Base-by-base conservation (phyloP, 2,113 vertebrate species). In the Mandrillus leucophaeus region DNA sequence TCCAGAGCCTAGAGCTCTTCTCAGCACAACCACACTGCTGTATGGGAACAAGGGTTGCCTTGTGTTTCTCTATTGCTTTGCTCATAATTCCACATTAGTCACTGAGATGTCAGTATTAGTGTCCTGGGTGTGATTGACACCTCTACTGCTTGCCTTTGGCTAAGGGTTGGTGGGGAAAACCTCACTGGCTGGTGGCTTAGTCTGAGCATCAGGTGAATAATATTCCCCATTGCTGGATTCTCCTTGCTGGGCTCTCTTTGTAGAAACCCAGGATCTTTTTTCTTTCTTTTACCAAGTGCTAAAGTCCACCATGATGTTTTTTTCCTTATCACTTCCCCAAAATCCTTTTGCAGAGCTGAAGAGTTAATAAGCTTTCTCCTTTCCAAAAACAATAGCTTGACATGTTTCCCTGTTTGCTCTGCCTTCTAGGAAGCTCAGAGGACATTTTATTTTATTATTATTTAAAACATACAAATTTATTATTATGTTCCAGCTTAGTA, bases 401-500 rank as follows among this genome's bases (percentile, higher is more conserved):
- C 12, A 30, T 20, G 2, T 78, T 96, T 94, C 59, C 68, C 52
- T 94, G 81, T 88, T 86, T 76, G n/a, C 43, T 85, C 45, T 66
- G 35, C 86, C 81, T 97, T 70, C 64, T 48, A 83, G 90, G 83
- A 95, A 87, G 55, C 35, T 96, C 86, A 87, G 66, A 91, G 75
- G 55, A 23, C 83, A 32, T 90, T 78, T 83, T 90, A 66, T 38
- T 57, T 64, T n/a, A 86, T 45, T 40, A 64, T 45, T 80, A 80
- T 30, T 92, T 92, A 92, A 93, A 85, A 38, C 16, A 78, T 13
- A n/a, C 32, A 72, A 12, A 57, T 75, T 52, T 73, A 52, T 82
- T 12, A 0, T 92, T 16, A 64, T 14, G 27, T 52, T 59, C 27
- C 0, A 55, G 48, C 83, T 87, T 82, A 68, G 35, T 23, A 40